These are phyloP conservation scores for Diaphora mendica DNA, from an alignment of 2,888 invertebrate species.

Conservation along the genomic window DNA sequence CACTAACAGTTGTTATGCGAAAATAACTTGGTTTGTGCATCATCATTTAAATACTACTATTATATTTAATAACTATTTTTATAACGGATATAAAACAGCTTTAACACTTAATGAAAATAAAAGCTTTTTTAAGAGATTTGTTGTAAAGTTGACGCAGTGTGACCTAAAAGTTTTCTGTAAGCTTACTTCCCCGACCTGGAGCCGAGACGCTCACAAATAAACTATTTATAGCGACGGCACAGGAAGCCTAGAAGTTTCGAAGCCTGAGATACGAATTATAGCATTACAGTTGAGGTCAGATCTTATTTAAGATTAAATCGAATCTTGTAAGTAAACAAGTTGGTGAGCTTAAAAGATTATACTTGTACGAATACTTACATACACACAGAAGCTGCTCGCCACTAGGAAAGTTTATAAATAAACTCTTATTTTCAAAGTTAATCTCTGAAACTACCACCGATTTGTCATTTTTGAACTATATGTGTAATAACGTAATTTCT, in stretches of 20 bases:
- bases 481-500: background rate
- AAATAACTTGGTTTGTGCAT: no score
- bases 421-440: background rate
- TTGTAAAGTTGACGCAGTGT: background rate
- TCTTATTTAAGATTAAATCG: background rate
- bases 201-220: background rate
- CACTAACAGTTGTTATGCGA: no score
- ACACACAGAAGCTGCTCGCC: background rate
- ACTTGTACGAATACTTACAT: background rate
- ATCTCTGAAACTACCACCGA: background rate
- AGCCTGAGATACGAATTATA: background rate
- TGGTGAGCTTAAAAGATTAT: background rate
- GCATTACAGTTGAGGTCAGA: conserved; percentile 3
- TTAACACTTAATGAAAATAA: background rate
- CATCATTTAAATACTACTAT: no score
- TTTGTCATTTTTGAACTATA: background rate
- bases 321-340: conserved; percentile 1
- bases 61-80: no score
- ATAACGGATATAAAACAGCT: background rate
- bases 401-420: background rate
- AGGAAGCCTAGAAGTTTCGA: background rate
- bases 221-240: background rate
- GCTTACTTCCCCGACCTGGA: background rate
- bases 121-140: background rate
- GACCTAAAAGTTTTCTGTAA: background rate